These are phyloP conservation scores for Meteorus colon DNA, from an alignment of 2,888 invertebrate genomes.

Conservation along the genomic window DNA sequence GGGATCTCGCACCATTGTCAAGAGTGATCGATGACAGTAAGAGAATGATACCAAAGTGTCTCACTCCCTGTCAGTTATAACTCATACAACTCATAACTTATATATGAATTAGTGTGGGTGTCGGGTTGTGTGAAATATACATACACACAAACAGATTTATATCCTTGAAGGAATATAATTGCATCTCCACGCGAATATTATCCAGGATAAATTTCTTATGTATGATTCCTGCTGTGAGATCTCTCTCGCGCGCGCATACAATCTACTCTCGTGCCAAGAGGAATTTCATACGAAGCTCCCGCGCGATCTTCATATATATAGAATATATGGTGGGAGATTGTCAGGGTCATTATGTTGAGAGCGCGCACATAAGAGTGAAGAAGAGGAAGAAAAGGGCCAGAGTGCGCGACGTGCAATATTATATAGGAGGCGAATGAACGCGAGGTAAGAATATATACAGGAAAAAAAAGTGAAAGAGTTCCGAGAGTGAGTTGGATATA, in stretches of 20 bases:
- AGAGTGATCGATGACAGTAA: background rate
- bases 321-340: conserved; percentile 53
- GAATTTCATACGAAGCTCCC: conserved; percentile 39
- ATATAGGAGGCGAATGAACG: conserved; percentile 24
- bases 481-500: conserved; percentile 11
- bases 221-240: conserved; percentile 31
- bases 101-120: background rate
- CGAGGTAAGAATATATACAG: conserved; percentile 37
- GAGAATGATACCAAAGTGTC: conserved; percentile 18
- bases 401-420: conserved; percentile 42
- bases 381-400: conserved; percentile 32
- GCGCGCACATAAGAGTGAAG: conserved; percentile 41
- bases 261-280: conserved; percentile 36
- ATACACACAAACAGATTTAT: background rate
- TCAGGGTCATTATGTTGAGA: conserved; percentile 58
- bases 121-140: background rate
- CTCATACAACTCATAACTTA: background rate
- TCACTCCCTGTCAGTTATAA: background rate
- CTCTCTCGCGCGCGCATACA: conserved; percentile 38
- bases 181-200: conserved; percentile 25
- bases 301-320: conserved; percentile 28
- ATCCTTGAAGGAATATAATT: conserved; percentile 16
- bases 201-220: conserved; percentile 21
- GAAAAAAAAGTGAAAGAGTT: conserved; percentile 40
- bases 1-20: conserved; percentile 7